A percentile compares a stretch with the other conserved stretches of the same genome.
These are phyloP conservation scores for Nomada fucata DNA, from an alignment of 2,888 invertebrate species.

Conservation along the genomic window DNA sequence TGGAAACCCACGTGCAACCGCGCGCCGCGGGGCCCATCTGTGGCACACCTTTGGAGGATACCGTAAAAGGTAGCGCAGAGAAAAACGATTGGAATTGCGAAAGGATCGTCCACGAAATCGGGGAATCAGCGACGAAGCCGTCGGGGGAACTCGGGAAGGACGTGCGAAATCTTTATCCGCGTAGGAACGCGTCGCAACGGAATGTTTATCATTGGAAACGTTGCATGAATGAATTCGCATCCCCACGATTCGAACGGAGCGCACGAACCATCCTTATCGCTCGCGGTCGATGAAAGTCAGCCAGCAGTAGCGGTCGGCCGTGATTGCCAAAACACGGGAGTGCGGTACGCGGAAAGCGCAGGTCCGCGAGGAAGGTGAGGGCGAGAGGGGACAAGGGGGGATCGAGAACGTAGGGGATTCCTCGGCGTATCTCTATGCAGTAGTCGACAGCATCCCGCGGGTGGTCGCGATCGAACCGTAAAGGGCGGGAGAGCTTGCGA, in stretches of 20 bases:
- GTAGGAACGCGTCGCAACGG: too few relatives aligned
- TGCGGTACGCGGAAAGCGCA: constrained; percentile 57
- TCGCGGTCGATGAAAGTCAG: constrained; percentile 40
- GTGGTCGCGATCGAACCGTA: constrained; percentile 74
- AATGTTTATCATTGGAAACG: too few relatives aligned
- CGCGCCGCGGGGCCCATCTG: not conserved
- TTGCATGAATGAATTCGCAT: not conserved
- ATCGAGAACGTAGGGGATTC: constrained; percentile 48
- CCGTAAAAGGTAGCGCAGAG: not conserved
- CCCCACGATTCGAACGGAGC: not conserved
- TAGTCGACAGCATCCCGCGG: constrained; percentile 76
- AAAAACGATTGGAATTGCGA: too few relatives aligned
- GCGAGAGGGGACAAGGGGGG: constrained; percentile 19
- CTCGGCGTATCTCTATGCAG: constrained; percentile 60
- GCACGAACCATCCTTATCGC: constrained; percentile 15
- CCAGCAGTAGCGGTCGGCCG: constrained; percentile 5
- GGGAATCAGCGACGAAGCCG: too few relatives aligned
- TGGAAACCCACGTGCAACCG: constrained; percentile 14
- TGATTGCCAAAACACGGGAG: constrained; percentile 39
- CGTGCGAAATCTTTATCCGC: too few relatives aligned
- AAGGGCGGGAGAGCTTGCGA: constrained; percentile 55
- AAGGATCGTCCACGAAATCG: not conserved
- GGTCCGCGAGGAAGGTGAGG: constrained; percentile 39
- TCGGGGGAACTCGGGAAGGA: too few relatives aligned
- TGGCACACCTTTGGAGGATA: not conserved